A percentile compares a stretch with the other conserved stretches of the same genome.
Evolutionary conservation across 2,113 vertebrate species (phyloP).

Genomic region (Tenebrosternarchus preto): DNA sequence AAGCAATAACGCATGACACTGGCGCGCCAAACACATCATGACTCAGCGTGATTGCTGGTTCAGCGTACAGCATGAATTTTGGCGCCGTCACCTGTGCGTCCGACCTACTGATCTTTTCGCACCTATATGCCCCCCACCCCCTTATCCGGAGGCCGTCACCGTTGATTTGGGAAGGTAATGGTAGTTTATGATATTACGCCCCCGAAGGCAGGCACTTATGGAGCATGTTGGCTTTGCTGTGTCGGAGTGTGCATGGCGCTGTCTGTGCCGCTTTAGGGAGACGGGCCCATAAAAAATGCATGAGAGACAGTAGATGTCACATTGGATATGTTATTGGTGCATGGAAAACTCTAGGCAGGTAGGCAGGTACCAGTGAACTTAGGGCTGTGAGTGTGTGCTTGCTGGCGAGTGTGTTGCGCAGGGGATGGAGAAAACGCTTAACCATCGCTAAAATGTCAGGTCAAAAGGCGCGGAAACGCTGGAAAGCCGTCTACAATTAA

Average conservation of each 20-base stretch:
- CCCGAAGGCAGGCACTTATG: neutral
- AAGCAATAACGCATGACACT: slow-evolving; percentile 35
- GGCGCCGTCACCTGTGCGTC: slow-evolving; percentile 9
- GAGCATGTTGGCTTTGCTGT: slow-evolving; percentile 7
- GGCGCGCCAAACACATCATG: slow-evolving; percentile 33
- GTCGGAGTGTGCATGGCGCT: slow-evolving; percentile 21
- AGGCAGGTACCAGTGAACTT: slow-evolving; percentile 53
- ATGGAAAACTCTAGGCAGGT: slow-evolving; percentile 61
- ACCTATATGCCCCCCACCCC: slow-evolving; percentile 3
- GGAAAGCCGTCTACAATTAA: neutral
- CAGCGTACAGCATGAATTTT: slow-evolving; percentile 35
- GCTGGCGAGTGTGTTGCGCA: neutral
- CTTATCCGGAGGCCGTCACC: neutral
- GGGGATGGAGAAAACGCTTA: neutral
- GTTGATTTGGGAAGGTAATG: slow-evolving; percentile 19
- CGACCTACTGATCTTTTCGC: neutral
- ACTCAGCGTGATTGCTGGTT: slow-evolving; percentile 38
- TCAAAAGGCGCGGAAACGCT: neutral
- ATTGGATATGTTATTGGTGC: slow-evolving; percentile 68
- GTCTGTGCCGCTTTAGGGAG: slow-evolving; percentile 59
- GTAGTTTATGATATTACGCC: neutral
- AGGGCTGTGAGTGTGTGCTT: too few relatives aligned
- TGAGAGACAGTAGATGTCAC: slow-evolving; percentile 77
- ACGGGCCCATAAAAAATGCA: slow-evolving; percentile 75
- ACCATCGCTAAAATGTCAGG: slow-evolving; percentile 3